phyloP scores from a whole-genome alignment of 2,113 vertebrate species.

The Vulpes vulpes region DNA sequence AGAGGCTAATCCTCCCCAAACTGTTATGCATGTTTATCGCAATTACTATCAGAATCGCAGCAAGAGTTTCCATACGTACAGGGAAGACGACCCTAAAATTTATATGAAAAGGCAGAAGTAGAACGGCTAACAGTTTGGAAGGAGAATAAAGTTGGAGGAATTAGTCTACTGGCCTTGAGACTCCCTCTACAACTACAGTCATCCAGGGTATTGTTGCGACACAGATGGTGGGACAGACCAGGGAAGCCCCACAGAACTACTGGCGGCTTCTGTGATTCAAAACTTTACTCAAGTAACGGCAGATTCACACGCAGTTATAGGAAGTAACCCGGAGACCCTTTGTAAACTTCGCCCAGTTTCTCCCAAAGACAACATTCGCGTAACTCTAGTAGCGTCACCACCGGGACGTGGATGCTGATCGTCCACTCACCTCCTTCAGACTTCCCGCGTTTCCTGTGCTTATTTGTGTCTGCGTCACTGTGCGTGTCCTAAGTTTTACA shows the following conservation, averaged over 20 bases:
- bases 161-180: background rate
- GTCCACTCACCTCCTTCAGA: background rate
- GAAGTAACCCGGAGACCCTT: background rate
- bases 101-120: background rate
- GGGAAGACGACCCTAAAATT: background rate
- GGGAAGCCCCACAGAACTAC: background rate
- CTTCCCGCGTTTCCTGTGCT: background rate
- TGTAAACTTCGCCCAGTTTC: background rate
- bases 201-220: background rate
- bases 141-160: background rate
- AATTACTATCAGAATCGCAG: fast-evolving
- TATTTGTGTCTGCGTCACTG: background rate
- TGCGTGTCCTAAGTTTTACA: background rate
- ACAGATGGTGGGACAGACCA: background rate
- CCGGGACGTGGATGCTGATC: background rate
- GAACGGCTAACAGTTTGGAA: background rate
- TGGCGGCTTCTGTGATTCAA: background rate
- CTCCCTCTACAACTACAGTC: background rate
- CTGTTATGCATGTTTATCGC: no score
- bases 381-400: fast-evolving
- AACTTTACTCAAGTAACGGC: background rate
- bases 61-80: background rate
- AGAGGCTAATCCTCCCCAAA: background rate
- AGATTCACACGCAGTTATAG: background rate
- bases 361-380: background rate